Evolutionary conservation across 2,888 invertebrate species (phyloP), one percentile per base, ranked within the genome.

Genomic region (Rhopalosiphum nymphaeae): DNA sequence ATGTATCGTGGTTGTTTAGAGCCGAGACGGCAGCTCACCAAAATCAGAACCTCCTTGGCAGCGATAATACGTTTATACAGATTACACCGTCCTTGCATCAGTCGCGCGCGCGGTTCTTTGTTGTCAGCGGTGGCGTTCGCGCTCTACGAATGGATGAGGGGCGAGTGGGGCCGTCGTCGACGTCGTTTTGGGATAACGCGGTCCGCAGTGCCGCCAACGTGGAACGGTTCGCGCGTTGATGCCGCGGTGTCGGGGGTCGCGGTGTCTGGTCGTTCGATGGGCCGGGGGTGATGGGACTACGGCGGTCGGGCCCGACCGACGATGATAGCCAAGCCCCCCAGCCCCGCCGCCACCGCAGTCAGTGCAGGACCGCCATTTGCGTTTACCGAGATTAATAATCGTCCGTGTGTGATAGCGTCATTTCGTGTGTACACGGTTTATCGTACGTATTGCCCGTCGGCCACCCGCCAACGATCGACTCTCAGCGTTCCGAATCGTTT

Each of bases 371-470:
- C 94, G 91, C 94, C 94, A 94, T 94, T 94, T 94, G 94, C 94
- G 94, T 94, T 91, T 61, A 53, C 91, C 53, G 94, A 94, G 94
- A 94, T 94, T 94, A 94, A 49, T 91, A 94, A 94, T 94, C 91
- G 94, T 91, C 94, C 94, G 90, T 94, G 86, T 89, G 94, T 94
- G 94, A 94, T 94, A 94, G 94, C 94, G 91, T 94, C 94, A 94
- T 94, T 94, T 94, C 53, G 94, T 91, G 91, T 87, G 94, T 91
- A 67, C 29, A 49, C 67, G 53, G 78, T 46, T 78, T 78, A 29
- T 16, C 85, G 86, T 87, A 29, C n/a, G 86, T 86, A n/a, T 49
- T 78, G 78, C 36, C 9, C 78, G 36, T 36, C 78, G 78, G 78
- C 78, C 78, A 78, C 78, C 42, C 56, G 42, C 26, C 89, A 56